Percentiles rank a stretch among this genome's conserved stretches.
Conservation (phyloP, 2,888 invertebrate species). For the Polylopha cassiicola region DNA sequence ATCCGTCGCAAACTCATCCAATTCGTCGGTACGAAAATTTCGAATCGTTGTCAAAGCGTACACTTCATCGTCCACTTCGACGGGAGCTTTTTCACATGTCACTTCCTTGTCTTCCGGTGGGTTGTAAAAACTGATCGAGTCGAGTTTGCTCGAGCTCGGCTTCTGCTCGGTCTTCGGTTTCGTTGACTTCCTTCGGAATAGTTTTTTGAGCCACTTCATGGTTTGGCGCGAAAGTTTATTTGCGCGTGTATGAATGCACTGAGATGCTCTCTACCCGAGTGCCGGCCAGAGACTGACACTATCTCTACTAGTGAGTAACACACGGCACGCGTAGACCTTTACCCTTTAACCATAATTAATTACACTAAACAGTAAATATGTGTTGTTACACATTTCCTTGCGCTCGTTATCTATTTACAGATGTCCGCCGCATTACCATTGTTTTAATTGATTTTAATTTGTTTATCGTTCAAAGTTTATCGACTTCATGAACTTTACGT, state of each 20-base stretch:
- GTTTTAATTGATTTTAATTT: constrained; percentile 35
- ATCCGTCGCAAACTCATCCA: constrained; percentile 54
- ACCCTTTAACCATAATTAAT: constrained; percentile 62
- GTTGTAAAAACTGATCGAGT: constrained; percentile 32
- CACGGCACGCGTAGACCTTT: constrained; percentile 70
- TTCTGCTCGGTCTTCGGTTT: constrained; percentile 49
- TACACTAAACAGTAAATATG: constrained; percentile 61
- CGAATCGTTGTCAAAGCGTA: constrained; percentile 58
- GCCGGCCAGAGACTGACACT: constrained; percentile 44
- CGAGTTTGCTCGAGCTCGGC: constrained; percentile 23
- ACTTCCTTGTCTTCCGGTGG: constrained; percentile 23
- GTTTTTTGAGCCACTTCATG: constrained; percentile 82
- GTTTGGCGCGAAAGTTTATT: constrained; percentile 77
- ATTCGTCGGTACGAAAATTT: constrained; percentile 54
- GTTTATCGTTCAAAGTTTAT: constrained; percentile 21
- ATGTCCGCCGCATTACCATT: constrained; percentile 56
- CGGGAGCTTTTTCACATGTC: constrained; percentile 30
- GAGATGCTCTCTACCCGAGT: constrained; percentile 55
- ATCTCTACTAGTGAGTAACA: constrained; percentile 39
- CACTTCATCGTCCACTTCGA: constrained; percentile 39
- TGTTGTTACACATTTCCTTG: constrained; percentile 35
- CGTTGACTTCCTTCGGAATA: constrained; percentile 76
- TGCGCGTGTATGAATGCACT: constrained; percentile 80
- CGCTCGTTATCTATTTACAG: constrained; percentile 36
- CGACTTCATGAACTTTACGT: constrained; percentile 3